Base-by-base conservation (phyloP, 1,140 invertebrate genomes). In the Archivesica marissinica region DNA sequence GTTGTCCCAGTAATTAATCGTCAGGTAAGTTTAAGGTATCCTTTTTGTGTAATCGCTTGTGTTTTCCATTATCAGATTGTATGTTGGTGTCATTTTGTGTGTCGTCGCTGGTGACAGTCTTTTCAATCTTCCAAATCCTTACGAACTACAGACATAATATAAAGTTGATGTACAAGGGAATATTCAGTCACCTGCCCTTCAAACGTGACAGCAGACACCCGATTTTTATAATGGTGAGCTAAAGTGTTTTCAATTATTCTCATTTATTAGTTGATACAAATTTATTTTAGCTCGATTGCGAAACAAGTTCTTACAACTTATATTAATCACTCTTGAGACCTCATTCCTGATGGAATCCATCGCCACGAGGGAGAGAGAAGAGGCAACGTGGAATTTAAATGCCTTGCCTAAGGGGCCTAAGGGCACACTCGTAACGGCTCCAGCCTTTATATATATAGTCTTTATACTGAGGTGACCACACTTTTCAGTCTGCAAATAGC, bases 111-210 rank as follows among this genome's bases (percentile, higher is more conserved):
- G 0, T 79, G 15, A 79, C 76, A 1, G 3, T 79, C 9, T 79
- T 61, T 33, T 47, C 54, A 17, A 61, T 23, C 15, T 66, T 79
- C 23, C 54, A 61, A 79, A 78, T 64, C 23, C 23, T 79, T 15
- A 66, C 56, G 23, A 41, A 79, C 39, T 64, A 79, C 59, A 39
- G 59, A 39, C 38, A 38, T 4, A 79, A 59, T 44, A 77, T 77
- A 0, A 77, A 77, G 38, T 59, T 13, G 1, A 61, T 79, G 41
- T 79, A 64, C 28, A 79, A 33, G 23, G 76, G 59, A 20, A 33
- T 20, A 38, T 61, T 64, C 33, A 38, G 23, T 4, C 20, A 44
- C 9, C 39, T 79, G 9, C 76, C 76, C 1, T 79, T 79, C 25
- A 33, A 44, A 33, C 35, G 76, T 23, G 56, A 64, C 11, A 35